These are phyloP conservation scores for Aleadryas rufinucha DNA, from an alignment of 2,113 vertebrate genomes.

Conservation along the genomic window DNA sequence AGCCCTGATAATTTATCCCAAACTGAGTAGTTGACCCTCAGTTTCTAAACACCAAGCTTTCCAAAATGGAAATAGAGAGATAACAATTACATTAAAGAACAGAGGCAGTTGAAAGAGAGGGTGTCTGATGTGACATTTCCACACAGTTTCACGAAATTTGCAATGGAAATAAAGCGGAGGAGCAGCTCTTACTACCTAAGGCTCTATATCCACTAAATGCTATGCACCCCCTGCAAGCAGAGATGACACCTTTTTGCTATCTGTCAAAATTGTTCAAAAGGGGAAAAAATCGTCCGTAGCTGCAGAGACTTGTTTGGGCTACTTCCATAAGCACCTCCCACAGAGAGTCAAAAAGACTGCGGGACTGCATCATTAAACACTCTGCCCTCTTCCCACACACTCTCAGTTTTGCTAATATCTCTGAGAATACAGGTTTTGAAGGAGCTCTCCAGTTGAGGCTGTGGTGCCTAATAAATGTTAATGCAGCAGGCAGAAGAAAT, in stretches of 20 bases:
- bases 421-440: not conserved
- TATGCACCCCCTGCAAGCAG: not conserved
- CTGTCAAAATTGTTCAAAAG: not conserved
- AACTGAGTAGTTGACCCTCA: not conserved
- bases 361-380: not conserved
- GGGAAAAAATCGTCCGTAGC: not conserved
- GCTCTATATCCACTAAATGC: not conserved
- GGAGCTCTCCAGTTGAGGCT: not conserved
- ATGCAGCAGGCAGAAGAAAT: not conserved
- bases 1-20: not conserved
- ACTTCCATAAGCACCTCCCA: not conserved
- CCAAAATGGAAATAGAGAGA: not conserved
- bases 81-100: not conserved
- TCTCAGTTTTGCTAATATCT: not conserved
- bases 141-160: not conserved
- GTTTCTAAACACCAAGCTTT: not conserved
- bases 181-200: not conserved
- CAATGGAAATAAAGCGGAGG: constrained; percentile 8
- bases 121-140: constrained; percentile 7
- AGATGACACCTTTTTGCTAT: not conserved
- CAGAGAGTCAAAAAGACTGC: not conserved
- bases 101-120: not conserved
- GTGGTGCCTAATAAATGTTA: not conserved
- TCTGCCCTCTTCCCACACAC: not conserved
- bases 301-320: not conserved